Conservation (phyloP, 2,888 invertebrate species). For the Tinea trinotella region DNA sequence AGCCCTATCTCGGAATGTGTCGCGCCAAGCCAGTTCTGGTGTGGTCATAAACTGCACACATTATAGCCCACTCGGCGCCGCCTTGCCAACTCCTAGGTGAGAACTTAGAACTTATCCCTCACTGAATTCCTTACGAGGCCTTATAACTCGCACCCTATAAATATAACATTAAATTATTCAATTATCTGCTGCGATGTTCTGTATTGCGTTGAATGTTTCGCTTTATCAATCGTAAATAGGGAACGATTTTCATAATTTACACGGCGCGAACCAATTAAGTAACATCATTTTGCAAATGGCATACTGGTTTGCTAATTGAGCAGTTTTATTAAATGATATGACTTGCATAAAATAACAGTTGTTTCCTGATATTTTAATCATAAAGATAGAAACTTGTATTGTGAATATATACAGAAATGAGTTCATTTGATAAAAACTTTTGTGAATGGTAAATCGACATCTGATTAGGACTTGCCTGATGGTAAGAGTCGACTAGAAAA, state of each 20-base stretch:
- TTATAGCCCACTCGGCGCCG: slow-evolving; percentile 27
- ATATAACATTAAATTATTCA: slow-evolving; percentile 13
- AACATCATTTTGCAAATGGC: slow-evolving; percentile 30
- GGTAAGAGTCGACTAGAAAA: too few relatives aligned
- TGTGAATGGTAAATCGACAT: too few relatives aligned
- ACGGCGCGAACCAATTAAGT: slow-evolving; percentile 29
- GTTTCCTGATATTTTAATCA: background rate
- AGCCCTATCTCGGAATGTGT: slow-evolving; percentile 28
- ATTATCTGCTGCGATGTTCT: slow-evolving; percentile 8
- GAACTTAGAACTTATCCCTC: slow-evolving; percentile 17
- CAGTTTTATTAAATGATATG: slow-evolving; percentile 37
- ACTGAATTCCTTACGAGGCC: slow-evolving; percentile 9
- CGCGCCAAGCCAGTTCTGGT: slow-evolving; percentile 28
- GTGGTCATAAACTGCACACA: slow-evolving; percentile 47
- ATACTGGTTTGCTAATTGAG: slow-evolving; percentile 42
- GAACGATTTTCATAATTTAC: slow-evolving; percentile 44
- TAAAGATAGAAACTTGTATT: background rate
- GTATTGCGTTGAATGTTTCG: background rate
- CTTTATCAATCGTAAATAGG: slow-evolving; percentile 31
- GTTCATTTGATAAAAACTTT: background rate
- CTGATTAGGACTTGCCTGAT: too few relatives aligned
- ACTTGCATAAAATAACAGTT: slow-evolving; percentile 32
- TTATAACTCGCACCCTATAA: slow-evolving; percentile 16
- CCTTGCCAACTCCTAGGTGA: slow-evolving; percentile 17
- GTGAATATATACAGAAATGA: background rate